Evolutionary conservation across 2,888 invertebrate species (phyloP).

Genomic region (Adineta ricciae): DNA sequence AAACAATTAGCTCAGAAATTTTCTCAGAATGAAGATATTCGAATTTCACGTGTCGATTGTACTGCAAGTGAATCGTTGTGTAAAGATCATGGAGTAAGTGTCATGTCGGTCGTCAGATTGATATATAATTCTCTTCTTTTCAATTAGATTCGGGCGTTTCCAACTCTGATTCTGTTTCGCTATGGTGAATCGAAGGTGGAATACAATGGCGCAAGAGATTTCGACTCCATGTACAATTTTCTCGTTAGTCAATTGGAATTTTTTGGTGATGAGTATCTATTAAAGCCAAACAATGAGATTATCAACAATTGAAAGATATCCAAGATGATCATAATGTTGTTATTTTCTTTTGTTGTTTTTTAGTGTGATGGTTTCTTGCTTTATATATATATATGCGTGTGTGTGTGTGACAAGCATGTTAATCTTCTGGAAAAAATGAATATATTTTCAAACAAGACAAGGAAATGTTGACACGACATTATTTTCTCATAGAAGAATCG

Average conservation of each 20-base stretch:
- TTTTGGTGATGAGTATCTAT: neutral
- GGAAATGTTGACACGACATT: too few relatives aligned
- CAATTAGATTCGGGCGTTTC: slow-evolving; percentile 10
- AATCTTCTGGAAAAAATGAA: neutral
- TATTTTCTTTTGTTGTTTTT: neutral
- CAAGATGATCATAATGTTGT: neutral
- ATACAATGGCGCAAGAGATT: neutral
- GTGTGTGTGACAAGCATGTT: neutral
- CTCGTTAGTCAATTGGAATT: neutral
- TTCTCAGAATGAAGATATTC: neutral
- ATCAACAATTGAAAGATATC: neutral
- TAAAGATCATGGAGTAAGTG: slow-evolving; percentile 9
- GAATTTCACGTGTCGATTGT: neutral
- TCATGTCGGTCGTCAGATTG: neutral
- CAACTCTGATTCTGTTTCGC: neutral
- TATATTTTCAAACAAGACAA: neutral
- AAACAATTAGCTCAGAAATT: neutral
- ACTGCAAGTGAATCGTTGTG: slow-evolving; percentile 6
- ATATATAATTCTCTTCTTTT: neutral
- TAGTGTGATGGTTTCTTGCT: neutral
- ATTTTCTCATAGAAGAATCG: too few relatives aligned
- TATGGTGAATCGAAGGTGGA: neutral
- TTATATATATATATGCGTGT: neutral
- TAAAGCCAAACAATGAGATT: neutral
- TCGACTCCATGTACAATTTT: neutral